A percentile compares a stretch with the other conserved stretches of the same genome.
These are phyloP conservation scores for Rhyacichthys aspro DNA, from an alignment of 2,797 vertebrate species.

Conservation along the genomic window DNA sequence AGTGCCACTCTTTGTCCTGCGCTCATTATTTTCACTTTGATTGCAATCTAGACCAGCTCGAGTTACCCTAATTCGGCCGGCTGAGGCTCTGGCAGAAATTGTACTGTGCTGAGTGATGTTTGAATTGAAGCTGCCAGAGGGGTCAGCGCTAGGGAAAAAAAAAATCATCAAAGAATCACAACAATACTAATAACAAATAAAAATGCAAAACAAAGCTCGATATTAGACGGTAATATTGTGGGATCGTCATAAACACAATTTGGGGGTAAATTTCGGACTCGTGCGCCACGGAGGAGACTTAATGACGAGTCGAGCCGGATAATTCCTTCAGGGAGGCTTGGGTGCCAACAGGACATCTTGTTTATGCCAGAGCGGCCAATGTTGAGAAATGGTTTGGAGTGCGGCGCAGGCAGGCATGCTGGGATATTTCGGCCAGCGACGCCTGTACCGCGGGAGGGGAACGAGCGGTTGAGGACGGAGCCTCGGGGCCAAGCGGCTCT, in stretches of 20 bases:
- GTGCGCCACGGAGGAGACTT: conserved; percentile 52
- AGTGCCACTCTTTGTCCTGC: conserved; percentile 69
- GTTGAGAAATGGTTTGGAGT: conserved; percentile 53
- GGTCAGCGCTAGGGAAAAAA: conserved; percentile 26
- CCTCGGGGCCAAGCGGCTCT: conserved; percentile 65
- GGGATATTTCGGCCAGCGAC: conserved; percentile 62
- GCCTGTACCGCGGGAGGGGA: conserved; percentile 53
- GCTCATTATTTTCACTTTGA: conserved; percentile 81
- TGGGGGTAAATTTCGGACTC: conserved; percentile 40
- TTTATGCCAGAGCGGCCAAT: conserved; percentile 64
- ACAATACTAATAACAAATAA: conserved; percentile 17
- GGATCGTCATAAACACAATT: conserved; percentile 42
- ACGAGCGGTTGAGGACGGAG: conserved; percentile 43
- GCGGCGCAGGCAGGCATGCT: conserved; percentile 46
- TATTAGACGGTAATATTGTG: conserved; percentile 51
- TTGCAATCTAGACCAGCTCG: conserved; percentile 80
- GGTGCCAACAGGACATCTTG: conserved; percentile 65
- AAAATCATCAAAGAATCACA: conserved; percentile 17
- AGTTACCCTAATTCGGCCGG: conserved; percentile 74
- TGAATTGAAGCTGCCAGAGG: conserved; percentile 70
- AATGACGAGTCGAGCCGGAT: conserved; percentile 65
- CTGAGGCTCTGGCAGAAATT: conserved; percentile 77
- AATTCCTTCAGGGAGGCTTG: conserved; percentile 67
- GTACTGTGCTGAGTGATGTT: conserved; percentile 81
- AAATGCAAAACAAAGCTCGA: conserved; percentile 37